Percentiles rank a stretch among this genome's conserved stretches.
Conservation (phyloP, 2,113 vertebrate species). For the Sceloporus undulatus region DNA sequence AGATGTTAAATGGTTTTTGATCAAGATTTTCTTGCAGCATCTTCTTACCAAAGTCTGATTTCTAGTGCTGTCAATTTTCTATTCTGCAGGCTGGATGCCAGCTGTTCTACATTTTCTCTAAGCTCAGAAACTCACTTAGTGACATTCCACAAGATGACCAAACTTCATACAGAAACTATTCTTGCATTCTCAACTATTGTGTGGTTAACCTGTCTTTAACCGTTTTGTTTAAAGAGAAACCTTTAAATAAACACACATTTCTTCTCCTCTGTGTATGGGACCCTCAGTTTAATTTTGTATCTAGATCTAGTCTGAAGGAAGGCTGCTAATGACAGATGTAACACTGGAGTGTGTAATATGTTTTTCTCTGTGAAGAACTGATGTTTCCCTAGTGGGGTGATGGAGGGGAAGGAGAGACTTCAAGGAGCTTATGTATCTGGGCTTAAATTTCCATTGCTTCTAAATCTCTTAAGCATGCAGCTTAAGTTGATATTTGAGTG, state of each 20-base stretch:
- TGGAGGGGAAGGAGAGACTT: neutral
- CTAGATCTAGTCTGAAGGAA: neutral
- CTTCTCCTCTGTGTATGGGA: neutral
- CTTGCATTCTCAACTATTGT: conserved; percentile 2
- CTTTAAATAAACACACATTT: neutral
- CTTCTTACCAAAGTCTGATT: neutral
- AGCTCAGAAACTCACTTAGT: conserved; percentile 45
- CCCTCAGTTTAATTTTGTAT: neutral
- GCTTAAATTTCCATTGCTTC: conserved; percentile 32
- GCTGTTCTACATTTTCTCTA: conserved; percentile 2
- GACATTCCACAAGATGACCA: conserved; percentile 46
- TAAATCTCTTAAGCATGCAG: neutral
- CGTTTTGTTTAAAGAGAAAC: neutral
- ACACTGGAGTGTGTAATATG: neutral
- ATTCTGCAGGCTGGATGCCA: conserved; percentile 15
- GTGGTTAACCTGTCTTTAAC: conserved; percentile 7
- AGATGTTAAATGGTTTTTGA: accelerated
- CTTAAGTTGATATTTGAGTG: conserved; percentile 27
- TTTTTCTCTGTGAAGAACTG: neutral
- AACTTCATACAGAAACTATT: conserved; percentile 26
- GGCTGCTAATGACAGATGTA: neutral
- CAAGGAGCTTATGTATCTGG: neutral
- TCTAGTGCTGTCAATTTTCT: neutral
- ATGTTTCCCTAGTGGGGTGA: neutral
- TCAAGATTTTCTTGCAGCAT: neutral